Percentiles rank a stretch among this genome's conserved stretches.
Evolutionary conservation across 2,797 vertebrate genomes (phyloP).

Genomic region (Arctocebus calabarensis): DNA sequence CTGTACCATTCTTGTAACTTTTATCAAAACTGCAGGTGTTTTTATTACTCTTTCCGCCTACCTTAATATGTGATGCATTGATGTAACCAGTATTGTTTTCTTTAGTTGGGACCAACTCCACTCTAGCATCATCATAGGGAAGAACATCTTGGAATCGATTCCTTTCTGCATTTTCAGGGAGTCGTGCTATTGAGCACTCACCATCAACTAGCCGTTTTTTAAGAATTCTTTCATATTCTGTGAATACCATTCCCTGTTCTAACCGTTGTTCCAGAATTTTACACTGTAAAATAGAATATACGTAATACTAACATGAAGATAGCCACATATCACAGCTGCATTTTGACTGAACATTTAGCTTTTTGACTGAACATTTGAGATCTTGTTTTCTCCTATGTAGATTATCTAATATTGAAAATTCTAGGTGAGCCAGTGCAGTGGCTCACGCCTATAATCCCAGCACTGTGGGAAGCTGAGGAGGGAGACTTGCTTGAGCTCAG

Average conservation of each 20-base stretch:
- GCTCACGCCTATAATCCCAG: too few species aligned
- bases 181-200: slow-evolving; percentile 91
- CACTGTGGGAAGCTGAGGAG: too few species aligned
- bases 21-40: neutral
- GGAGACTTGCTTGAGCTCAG: too few species aligned
- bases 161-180: slow-evolving; percentile 95
- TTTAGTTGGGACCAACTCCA: slow-evolving; percentile 98
- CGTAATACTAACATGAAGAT: neutral
- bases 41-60: slow-evolving; percentile 79
- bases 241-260: slow-evolving; percentile 95
- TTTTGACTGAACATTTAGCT: neutral
- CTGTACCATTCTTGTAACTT: neutral
- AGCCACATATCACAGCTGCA: neutral
- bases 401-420: neutral
- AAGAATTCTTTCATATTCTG: slow-evolving; percentile 95
- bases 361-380: too few species aligned
- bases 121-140: slow-evolving; percentile 95
- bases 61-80: slow-evolving; percentile 97
- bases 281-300: slow-evolving; percentile 87
- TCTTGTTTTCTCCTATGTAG: neutral
- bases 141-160: slow-evolving; percentile 98
- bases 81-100: slow-evolving; percentile 99
- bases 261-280: slow-evolving; percentile 94
- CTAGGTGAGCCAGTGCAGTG: neutral
- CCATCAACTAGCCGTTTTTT: slow-evolving; percentile 89